Evolutionary conservation across 1,140 invertebrate species (phyloP), one percentile per base, ranked within the genome.

Genomic region (Drosophila sp.): DNA sequence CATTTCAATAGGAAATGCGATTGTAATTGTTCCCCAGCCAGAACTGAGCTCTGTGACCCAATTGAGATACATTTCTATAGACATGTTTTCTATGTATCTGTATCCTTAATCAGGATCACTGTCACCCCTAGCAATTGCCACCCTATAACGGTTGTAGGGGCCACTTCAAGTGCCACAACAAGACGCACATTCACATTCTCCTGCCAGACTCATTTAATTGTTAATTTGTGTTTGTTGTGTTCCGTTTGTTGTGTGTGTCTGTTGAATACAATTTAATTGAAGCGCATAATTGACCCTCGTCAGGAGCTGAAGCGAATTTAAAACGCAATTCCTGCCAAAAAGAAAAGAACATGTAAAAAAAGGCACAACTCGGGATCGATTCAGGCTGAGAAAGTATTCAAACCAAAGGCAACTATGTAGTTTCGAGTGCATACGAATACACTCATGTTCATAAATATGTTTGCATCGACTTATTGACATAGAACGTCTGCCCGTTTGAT

Each of bases 201-300:
- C 27, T 38, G 11, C 36, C 36, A 38, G 36, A 38, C 36, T 13
- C 3, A 36, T 48, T 48, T 34, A 46, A 36, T 65, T 66, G 53
- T 58, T 38, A 29, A 38, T 29, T 45, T 41, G 25, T n/a, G 11
- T 59, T 16, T 43, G 9, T 48, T 46, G 29, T 36, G 29, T n/a
- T n/a, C n/a, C 21, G 27, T 8, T 16, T 48, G 43, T 25, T 46
- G 16, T 59, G 51, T 53, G 27, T 71, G 59, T 71, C n/a, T 59
- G 11, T 14, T 73, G 64, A 73, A 73, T 73, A 73, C 64, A 61
- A 9, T 69, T 69, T 73, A 73, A 69, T 69, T 73, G 64, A 56
- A 41, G 64, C 71, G 71, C 56, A 69, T 69, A 62, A 69, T 73
- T 73, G 64, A 69, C 71, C 71, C 64, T 73, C 45, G 57, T 73